A percentile compares a stretch with the other conserved stretches of the same genome.
Conservation (phyloP, 2,888 invertebrate genomes). For the Saturnia pavonia region DNA sequence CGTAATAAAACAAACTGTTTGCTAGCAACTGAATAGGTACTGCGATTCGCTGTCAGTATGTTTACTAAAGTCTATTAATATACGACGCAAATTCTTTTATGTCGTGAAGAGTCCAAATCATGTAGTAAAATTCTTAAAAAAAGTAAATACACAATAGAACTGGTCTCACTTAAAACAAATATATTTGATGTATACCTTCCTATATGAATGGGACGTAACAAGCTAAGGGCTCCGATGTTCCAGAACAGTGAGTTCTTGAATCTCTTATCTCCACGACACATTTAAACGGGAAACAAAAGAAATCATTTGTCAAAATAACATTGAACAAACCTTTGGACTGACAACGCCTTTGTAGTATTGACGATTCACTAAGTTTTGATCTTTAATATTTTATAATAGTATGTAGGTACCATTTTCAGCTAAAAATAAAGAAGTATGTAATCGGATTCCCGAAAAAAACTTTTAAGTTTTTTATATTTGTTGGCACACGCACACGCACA, state of each 20-base stretch:
- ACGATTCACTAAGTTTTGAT: conserved; percentile 41
- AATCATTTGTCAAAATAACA: conserved; percentile 45
- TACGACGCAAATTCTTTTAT: neutral
- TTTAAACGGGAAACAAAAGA: conserved; percentile 43
- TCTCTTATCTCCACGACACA: conserved; percentile 33
- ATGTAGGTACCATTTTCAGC: neutral
- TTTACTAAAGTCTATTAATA: neutral
- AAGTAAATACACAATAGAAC: neutral
- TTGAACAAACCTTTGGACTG: conserved; percentile 30
- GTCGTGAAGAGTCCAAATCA: neutral
- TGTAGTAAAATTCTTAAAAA: neutral
- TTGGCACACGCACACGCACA: too few relatives aligned
- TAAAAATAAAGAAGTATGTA: neutral
- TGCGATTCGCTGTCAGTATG: neutral
- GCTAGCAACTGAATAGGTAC: neutral
- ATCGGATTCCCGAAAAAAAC: neutral
- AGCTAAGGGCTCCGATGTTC: conserved; percentile 39
- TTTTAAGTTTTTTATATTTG: neutral
- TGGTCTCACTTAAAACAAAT: neutral
- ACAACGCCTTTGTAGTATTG: conserved; percentile 24
- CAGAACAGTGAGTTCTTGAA: conserved; percentile 42
- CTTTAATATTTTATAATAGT: neutral
- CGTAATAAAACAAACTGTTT: too few relatives aligned
- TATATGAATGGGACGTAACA: conserved; percentile 35
- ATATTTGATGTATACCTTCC: neutral